Evolutionary conservation across 2,797 vertebrate genomes (phyloP).

Genomic region (Scyliorhinus canicula): DNA sequence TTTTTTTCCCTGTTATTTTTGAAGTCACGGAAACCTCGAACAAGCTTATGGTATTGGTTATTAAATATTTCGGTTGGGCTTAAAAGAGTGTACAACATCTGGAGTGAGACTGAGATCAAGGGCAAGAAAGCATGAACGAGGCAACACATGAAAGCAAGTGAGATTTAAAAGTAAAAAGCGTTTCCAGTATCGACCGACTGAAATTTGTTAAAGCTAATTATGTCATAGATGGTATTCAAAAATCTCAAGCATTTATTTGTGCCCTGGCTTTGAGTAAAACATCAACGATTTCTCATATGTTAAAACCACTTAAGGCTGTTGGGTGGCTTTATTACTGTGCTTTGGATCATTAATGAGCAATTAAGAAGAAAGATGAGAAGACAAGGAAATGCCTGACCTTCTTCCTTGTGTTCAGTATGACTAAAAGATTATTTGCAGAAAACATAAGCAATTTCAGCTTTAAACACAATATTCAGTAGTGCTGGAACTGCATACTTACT

Average conservation of each 20-base stretch:
- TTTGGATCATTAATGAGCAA: neutral
- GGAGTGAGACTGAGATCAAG: neutral
- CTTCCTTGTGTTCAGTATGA: neutral
- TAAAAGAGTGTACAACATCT: neutral
- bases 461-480: neutral
- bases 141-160: neutral
- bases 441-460: neutral
- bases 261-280: neutral
- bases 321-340: neutral
- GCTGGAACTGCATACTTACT: neutral
- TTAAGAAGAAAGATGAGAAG: neutral
- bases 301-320: neutral
- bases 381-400: neutral
- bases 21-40: neutral
- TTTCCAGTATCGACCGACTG: neutral
- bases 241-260: neutral
- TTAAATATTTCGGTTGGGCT: neutral
- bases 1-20: too few species aligned
- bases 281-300: neutral
- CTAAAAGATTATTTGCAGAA: neutral
- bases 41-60: neutral
- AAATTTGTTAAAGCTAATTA: neutral
- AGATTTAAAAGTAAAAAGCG: neutral
- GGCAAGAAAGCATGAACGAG: neutral
- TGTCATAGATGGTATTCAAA: neutral